Percentiles rank a stretch among this genome's conserved stretches.
phyloP scores from a whole-genome alignment of 2,113 vertebrate genomes.

The Emberiza fucata region DNA sequence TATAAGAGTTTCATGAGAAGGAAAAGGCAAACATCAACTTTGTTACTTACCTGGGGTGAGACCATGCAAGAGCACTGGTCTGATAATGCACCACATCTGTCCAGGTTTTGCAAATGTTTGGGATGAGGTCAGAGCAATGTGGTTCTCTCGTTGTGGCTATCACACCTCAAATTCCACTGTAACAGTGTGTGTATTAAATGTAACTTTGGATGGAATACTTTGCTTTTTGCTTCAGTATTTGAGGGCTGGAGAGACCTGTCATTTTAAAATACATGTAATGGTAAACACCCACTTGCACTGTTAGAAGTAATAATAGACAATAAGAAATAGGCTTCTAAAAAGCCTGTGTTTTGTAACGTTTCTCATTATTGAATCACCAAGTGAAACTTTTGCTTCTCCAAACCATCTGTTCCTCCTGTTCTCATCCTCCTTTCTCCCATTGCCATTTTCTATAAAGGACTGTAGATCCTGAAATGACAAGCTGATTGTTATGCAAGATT shows the following conservation, averaged over 20 bases:
- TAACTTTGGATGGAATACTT: neutral
- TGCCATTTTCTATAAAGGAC: neutral
- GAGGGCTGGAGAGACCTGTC: neutral
- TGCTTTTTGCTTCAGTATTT: neutral
- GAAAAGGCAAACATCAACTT: neutral
- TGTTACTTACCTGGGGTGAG: neutral
- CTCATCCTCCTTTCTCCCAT: neutral
- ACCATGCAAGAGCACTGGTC: neutral
- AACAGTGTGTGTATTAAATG: accelerated
- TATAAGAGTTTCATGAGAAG: neutral
- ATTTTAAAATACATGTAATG: neutral
- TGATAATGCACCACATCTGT: neutral
- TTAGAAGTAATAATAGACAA: neutral
- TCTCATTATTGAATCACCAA: neutral
- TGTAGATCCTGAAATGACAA: neutral
- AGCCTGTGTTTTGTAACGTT: neutral
- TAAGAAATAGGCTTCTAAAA: neutral
- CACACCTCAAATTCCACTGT: neutral
- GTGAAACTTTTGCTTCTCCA: neutral
- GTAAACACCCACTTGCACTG: neutral
- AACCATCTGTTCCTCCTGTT: neutral
- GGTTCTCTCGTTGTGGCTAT: neutral
- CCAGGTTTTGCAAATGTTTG: neutral
- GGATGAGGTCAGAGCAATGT: neutral
- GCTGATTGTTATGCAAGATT: neutral